Conservation (phyloP, 2,113 vertebrate species). For the Alectura lathami region DNA sequence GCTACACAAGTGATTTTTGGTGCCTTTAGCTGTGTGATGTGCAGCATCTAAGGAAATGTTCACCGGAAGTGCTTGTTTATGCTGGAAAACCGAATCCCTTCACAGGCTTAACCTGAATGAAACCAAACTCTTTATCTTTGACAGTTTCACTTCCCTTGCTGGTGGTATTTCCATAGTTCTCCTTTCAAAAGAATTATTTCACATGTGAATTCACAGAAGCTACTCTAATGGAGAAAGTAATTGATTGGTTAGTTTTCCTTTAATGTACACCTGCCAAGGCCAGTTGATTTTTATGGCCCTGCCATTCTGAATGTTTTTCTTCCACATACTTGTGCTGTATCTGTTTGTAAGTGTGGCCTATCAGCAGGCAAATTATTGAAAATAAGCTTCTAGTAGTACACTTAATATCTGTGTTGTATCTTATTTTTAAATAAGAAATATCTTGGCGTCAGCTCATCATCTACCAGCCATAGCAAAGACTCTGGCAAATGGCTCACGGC, state of each 20-base stretch:
- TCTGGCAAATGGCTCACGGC: not conserved
- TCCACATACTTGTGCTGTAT: not conserved
- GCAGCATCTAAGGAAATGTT: not conserved
- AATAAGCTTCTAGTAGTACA: not conserved
- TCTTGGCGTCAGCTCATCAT: not conserved
- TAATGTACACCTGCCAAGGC: not conserved
- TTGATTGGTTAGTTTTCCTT: not conserved
- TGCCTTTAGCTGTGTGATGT: not conserved
- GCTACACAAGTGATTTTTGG: not conserved
- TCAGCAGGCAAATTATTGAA: not conserved
- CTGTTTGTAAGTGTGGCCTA: not conserved
- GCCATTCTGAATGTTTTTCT: not conserved
- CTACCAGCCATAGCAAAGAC: not conserved
- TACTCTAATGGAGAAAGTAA: not conserved
- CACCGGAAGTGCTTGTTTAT: not conserved
- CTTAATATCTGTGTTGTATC: not conserved
- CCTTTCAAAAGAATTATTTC: not conserved
- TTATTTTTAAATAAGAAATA: not conserved
- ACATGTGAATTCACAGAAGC: not conserved
- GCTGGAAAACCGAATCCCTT: not conserved
- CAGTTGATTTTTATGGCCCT: not conserved
- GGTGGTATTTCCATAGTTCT: not conserved
- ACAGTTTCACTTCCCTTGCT: not conserved
- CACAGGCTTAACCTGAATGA: not conserved
- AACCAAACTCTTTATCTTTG: not conserved